These are phyloP conservation scores for Melanerpes formicivorus DNA, from an alignment of 2,113 vertebrate species.

Conservation along the genomic window DNA sequence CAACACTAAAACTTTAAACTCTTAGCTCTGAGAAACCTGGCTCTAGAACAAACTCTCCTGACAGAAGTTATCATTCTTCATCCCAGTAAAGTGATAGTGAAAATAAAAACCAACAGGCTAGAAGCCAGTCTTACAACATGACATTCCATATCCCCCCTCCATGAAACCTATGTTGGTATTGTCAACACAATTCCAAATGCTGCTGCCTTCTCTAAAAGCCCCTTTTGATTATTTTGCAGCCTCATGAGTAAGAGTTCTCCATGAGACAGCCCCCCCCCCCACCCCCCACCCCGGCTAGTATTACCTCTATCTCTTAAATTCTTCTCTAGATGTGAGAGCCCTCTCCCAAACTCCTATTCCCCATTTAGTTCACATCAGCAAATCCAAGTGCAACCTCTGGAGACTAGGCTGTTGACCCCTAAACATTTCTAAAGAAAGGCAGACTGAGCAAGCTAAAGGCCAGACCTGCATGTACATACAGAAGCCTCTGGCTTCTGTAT, in stretches of 20 bases:
- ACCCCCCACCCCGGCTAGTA: background rate
- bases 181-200: background rate
- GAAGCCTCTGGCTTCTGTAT: background rate
- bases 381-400: background rate
- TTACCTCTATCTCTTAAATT: background rate
- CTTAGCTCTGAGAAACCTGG: background rate
- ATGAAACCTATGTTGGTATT: background rate
- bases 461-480: background rate
- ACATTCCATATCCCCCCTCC: background rate
- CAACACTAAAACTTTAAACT: background rate
- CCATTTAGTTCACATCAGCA: background rate
- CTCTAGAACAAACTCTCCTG: background rate
- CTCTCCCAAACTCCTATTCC: background rate
- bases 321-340: background rate
- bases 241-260: background rate
- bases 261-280: background rate
- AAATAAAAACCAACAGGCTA: background rate
- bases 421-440: background rate
- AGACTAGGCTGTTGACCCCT: background rate
- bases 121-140: background rate
- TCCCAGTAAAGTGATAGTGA: background rate
- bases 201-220: background rate
- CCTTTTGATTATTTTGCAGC: background rate
- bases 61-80: background rate
- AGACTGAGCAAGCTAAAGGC: background rate